phyloP scores from a whole-genome alignment of 2,797 vertebrate species.

The Schizothorax lantsangensis region DNA sequence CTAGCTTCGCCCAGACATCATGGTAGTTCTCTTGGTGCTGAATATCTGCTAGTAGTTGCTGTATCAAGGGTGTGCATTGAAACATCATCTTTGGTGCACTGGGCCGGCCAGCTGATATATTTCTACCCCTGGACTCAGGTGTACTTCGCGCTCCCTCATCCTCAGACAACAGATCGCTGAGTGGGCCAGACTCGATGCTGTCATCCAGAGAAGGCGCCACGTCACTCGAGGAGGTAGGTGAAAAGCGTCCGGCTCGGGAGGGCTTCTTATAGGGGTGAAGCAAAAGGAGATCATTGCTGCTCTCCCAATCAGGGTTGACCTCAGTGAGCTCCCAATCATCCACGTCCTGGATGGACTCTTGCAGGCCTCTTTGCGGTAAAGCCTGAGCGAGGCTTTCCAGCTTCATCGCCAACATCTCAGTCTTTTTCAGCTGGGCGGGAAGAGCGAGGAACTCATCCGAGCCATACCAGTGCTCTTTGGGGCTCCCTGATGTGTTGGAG shows the following conservation, averaged over 20 bases:
- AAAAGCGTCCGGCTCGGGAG: conserved; percentile 73
- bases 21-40: conserved; percentile 89
- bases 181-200: conserved; percentile 90
- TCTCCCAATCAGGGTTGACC: conserved; percentile 89
- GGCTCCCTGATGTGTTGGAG: conserved; percentile 55
- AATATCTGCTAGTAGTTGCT: conserved; percentile 89
- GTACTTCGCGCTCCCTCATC: conserved; percentile 77
- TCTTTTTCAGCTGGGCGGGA: conserved; percentile 91
- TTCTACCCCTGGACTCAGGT: conserved; percentile 63
- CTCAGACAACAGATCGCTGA: conserved; percentile 90
- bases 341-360: conserved; percentile 88
- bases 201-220: conserved; percentile 87
- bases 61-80: conserved; percentile 77
- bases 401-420: conserved; percentile 90
- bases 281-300: conserved; percentile 59
- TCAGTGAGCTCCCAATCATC: conserved; percentile 97
- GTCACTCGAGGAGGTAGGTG: conserved; percentile 91
- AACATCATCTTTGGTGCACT: conserved; percentile 63
- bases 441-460: conserved; percentile 97
- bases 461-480: conserved; percentile 87
- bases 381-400: conserved; percentile 90
- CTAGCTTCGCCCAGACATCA: conserved; percentile 90
- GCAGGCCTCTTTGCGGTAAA: conserved; percentile 79
- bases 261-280: conserved; percentile 75
- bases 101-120: conserved; percentile 44